Evolutionary conservation across 1,140 invertebrate species (phyloP).

Genomic region (Galendromus occidentalis): DNA sequence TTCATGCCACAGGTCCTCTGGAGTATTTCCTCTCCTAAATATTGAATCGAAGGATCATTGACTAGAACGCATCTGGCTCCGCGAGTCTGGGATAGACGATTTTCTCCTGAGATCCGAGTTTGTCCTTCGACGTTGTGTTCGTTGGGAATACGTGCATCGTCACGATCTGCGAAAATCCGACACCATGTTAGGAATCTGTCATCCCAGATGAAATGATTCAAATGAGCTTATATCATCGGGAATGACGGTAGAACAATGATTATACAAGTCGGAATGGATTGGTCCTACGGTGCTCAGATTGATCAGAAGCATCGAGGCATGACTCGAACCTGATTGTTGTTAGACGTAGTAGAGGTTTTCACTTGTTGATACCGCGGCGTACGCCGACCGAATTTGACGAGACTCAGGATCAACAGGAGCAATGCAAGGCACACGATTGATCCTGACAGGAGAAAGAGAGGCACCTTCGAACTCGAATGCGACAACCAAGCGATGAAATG

Average conservation of each 20-base stretch:
- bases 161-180: not conserved
- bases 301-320: not conserved
- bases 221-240: not conserved
- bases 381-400: not conserved
- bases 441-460: not conserved
- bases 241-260: not conserved
- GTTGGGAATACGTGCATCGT: not conserved
- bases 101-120: slow-evolving; percentile 6
- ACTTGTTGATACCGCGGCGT: not conserved
- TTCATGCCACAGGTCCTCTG: too few species aligned
- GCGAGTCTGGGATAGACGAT: not conserved
- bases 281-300: not conserved
- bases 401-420: not conserved
- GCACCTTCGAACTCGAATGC: not conserved
- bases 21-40: too few species aligned
- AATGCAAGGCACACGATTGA: not conserved
- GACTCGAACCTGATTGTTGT: not conserved
- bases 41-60: too few species aligned
- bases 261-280: not conserved
- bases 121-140: not conserved
- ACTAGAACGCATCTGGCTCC: too few species aligned
- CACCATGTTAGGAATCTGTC: not conserved
- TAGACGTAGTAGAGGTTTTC: not conserved
- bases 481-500: not conserved
- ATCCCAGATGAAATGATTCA: not conserved